Percentiles rank a stretch among this genome's conserved stretches.
Conservation (phyloP, 2,113 vertebrate species). For the Hoplias malabaricus region DNA sequence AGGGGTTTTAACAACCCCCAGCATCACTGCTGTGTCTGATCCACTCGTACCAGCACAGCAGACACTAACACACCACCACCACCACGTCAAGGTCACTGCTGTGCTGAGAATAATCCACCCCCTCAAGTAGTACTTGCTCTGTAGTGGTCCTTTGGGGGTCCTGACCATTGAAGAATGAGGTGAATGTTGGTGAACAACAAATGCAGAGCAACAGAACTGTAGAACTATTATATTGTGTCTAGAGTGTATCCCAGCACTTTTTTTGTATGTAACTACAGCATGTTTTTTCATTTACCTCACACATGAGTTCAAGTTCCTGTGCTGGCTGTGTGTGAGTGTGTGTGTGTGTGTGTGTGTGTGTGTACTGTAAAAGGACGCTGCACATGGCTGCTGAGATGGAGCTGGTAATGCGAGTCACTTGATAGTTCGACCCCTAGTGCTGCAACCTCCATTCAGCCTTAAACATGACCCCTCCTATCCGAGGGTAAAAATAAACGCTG, state of each 20-base stretch:
- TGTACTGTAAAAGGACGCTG: constrained; percentile 9
- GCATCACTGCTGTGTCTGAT: too few relatives aligned
- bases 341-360: too few relatives aligned
- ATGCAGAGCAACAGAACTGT: too few relatives aligned
- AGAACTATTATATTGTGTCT: background rate
- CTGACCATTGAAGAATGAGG: too few relatives aligned
- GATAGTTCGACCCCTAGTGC: constrained; percentile 28
- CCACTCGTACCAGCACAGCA: too few relatives aligned
- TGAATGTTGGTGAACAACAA: too few relatives aligned
- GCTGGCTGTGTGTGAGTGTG: background rate
- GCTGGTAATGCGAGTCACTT: constrained; percentile 36
- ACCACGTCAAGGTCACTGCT: too few relatives aligned
- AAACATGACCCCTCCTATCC: background rate
- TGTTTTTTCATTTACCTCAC: background rate
- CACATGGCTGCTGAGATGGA: background rate
- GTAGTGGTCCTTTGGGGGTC: too few relatives aligned
- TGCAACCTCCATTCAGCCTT: constrained; percentile 16
- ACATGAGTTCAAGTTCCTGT: constrained; percentile 20
- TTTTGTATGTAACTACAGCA: background rate
- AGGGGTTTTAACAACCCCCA: too few relatives aligned
- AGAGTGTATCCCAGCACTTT: background rate
- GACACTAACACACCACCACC: too few relatives aligned
- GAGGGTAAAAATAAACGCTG: constrained; percentile 29
- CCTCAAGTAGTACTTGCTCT: too few relatives aligned
- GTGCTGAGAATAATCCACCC: too few relatives aligned